A percentile compares a stretch with the other conserved stretches of the same genome.
These are phyloP conservation scores for Triplophysa tibetana DNA, from an alignment of 2,113 vertebrate genomes.

Conservation along the genomic window DNA sequence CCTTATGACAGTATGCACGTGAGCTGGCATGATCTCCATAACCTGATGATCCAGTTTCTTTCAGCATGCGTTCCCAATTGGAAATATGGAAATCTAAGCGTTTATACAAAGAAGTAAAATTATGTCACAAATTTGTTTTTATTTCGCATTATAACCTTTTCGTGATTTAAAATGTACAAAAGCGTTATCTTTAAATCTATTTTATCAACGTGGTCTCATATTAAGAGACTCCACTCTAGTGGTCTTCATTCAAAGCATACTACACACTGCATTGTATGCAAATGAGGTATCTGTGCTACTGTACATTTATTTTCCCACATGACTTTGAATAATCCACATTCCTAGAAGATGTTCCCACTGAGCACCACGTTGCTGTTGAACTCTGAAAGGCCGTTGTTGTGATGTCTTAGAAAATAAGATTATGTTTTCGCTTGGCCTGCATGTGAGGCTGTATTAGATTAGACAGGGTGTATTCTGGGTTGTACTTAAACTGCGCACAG, in stretches of 20 bases:
- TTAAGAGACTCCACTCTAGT: neutral
- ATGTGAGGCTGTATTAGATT: slow-evolving; percentile 28
- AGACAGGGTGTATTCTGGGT: slow-evolving; percentile 20
- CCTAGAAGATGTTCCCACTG: neutral
- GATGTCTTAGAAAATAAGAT: slow-evolving; percentile 22
- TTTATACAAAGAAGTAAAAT: neutral
- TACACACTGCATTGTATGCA: neutral
- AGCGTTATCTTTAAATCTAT: neutral
- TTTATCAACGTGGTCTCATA: neutral
- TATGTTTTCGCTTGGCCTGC: neutral
- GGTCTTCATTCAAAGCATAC: neutral
- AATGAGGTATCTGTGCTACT: too few species aligned
- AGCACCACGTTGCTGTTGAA: neutral
- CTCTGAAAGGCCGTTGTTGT: slow-evolving; percentile 8
- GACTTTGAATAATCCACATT: neutral
- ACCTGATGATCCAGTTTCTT: neutral
- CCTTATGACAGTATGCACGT: neutral
- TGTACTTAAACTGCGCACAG: neutral
- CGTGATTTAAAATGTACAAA: neutral
- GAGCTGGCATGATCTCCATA: neutral
- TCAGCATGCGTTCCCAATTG: neutral
- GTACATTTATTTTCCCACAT: neutral
- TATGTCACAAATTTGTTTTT: neutral
- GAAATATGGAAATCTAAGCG: neutral
- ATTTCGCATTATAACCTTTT: neutral